These are phyloP conservation scores for Perithous albicinctus DNA, from an alignment of 2,888 invertebrate genomes.

Conservation along the genomic window DNA sequence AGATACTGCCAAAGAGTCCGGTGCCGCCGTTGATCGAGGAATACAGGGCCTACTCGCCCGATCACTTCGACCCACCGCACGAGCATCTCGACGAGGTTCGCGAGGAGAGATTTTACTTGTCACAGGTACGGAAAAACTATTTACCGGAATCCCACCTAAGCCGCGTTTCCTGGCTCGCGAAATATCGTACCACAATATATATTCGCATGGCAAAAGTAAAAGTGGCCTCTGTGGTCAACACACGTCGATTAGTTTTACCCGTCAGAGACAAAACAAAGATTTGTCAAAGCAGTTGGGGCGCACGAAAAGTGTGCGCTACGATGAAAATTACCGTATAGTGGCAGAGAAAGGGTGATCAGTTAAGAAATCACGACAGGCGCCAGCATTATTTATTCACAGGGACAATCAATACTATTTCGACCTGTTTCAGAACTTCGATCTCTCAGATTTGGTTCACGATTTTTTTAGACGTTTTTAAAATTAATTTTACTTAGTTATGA, in stretches of 20 bases:
- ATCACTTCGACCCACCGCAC: slow-evolving; percentile 75
- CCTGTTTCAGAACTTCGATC: too few relatives aligned
- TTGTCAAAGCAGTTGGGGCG: slow-evolving; percentile 45
- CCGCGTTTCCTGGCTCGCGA: background rate
- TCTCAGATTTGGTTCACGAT: too few relatives aligned
- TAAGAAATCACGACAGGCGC: slow-evolving; percentile 42
- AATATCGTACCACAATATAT: background rate
- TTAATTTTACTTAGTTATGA: too few relatives aligned
- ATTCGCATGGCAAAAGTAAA: background rate
- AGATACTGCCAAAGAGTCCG: slow-evolving; percentile 83
- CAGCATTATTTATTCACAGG: slow-evolving; percentile 29
- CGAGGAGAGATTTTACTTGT: slow-evolving; percentile 81
- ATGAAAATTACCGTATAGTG: slow-evolving; percentile 20
- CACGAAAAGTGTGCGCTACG: background rate
- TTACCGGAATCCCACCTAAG: background rate
- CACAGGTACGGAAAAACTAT: slow-evolving; percentile 77
- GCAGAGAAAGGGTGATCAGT: slow-evolving; percentile 32
- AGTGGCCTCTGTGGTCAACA: too few relatives aligned
- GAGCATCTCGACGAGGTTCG: slow-evolving; percentile 82
- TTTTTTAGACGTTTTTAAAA: background rate
- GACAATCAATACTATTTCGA: too few relatives aligned
- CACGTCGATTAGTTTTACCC: slow-evolving; percentile 45
- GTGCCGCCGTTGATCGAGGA: slow-evolving; percentile 78
- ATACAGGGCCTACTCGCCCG: slow-evolving; percentile 74
- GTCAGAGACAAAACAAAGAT: slow-evolving; percentile 60